Evolutionary conservation across 2,888 invertebrate species (phyloP).

Genomic region (Cerceris rybyensis): DNA sequence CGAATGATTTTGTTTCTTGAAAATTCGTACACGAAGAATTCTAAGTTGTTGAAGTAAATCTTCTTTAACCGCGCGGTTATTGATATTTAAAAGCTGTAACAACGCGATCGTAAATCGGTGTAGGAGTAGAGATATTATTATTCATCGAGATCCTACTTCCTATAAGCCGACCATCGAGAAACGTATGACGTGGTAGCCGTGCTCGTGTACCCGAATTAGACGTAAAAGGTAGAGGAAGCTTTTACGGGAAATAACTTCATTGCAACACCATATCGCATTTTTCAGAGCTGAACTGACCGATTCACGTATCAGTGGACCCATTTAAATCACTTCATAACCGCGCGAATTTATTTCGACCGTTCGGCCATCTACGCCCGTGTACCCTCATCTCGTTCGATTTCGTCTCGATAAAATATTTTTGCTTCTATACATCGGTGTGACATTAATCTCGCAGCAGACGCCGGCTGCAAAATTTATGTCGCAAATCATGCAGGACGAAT

Average conservation of each 20-base stretch:
- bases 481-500: constrained; percentile 9
- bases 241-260: constrained; percentile 8
- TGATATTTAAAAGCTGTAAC: constrained; percentile 10
- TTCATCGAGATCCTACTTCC: constrained; percentile 5
- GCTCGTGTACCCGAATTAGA: constrained; percentile 7
- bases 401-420: neutral
- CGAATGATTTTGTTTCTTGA: too few relatives aligned
- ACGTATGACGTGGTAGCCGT: constrained; percentile 1
- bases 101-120: constrained; percentile 22
- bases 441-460: constrained; percentile 4
- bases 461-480: constrained; percentile 7
- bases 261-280: constrained; percentile 4
- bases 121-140: constrained; percentile 22
- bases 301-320: constrained; percentile 1
- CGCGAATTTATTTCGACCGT: constrained; percentile 9
- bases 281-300: neutral
- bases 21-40: too few relatives aligned
- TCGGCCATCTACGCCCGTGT: neutral
- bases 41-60: neutral
- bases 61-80: neutral
- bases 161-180: constrained; percentile 4
- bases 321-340: constrained; percentile 15
- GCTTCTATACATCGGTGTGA: neutral
- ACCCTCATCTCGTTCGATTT: neutral
- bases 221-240: neutral